A percentile compares a stretch with the other conserved stretches of the same genome.
These are phyloP conservation scores for Geococcyx californianus DNA, from an alignment of 2,113 vertebrate genomes.

Conservation along the genomic window DNA sequence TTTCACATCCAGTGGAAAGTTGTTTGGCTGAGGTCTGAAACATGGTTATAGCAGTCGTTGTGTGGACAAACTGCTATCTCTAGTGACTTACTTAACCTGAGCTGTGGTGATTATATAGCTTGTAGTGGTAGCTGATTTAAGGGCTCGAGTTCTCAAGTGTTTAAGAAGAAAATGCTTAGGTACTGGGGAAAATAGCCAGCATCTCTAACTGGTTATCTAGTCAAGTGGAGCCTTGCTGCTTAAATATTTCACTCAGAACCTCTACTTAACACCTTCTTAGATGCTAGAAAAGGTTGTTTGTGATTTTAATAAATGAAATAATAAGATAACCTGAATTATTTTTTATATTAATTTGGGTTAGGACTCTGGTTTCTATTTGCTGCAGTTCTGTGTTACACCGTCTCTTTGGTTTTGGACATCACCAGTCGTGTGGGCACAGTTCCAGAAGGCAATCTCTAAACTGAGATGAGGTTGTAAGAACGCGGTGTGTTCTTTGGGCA, in stretches of 20 bases:
- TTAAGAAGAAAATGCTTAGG: background rate
- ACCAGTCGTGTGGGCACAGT: background rate
- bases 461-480: background rate
- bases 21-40: background rate
- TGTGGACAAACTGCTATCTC: background rate
- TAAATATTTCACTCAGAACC: background rate
- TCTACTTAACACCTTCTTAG: background rate
- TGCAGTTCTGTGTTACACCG: background rate
- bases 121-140: background rate
- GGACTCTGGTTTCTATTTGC: background rate
- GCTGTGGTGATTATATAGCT: background rate
- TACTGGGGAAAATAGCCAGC: background rate
- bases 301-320: background rate
- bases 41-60: background rate
- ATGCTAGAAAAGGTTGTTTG: background rate
- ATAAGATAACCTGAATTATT: background rate
- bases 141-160: background rate
- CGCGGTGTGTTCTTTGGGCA: background rate
- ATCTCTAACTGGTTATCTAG: background rate
- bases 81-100: background rate
- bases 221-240: background rate
- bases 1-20: background rate
- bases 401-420: background rate
- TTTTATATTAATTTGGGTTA: background rate
- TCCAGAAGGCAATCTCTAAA: background rate